These are phyloP conservation scores for Rhinoptilus africanus DNA, from an alignment of 2,113 vertebrate species.

Conservation along the genomic window DNA sequence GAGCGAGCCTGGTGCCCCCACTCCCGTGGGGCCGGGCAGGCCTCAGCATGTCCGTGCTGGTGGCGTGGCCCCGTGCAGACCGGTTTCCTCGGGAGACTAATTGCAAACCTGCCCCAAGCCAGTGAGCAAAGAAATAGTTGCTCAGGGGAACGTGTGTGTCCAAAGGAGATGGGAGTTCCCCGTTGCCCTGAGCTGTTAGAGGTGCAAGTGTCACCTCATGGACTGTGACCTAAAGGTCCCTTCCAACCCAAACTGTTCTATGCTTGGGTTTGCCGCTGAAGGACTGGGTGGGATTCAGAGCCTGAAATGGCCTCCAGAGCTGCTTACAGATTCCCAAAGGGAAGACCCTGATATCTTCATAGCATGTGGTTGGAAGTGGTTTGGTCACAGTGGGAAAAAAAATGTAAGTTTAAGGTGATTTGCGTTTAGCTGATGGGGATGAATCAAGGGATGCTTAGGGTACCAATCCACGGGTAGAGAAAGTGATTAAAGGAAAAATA, in stretches of 20 bases:
- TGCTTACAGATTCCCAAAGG: neutral
- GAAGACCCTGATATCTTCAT: neutral
- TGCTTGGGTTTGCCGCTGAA: neutral
- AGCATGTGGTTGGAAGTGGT: neutral
- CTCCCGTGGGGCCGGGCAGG: rapidly evolving
- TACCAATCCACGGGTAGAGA: neutral
- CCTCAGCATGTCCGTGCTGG: rapidly evolving
- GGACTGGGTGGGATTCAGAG: neutral
- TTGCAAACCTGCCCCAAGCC: neutral
- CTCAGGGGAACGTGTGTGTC: neutral
- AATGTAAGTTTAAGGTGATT: neutral
- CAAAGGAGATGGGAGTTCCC: neutral
- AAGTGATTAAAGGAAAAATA: neutral
- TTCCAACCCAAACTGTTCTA: neutral
- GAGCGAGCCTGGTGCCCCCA: neutral
- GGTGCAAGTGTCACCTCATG: neutral
- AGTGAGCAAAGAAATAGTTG: neutral
- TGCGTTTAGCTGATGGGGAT: neutral
- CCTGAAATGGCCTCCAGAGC: neutral
- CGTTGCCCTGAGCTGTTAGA: neutral
- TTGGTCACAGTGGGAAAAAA: neutral
- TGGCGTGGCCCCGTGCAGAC: neutral
- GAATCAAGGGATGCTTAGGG: neutral
- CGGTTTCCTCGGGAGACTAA: neutral
- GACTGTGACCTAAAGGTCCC: neutral